These are phyloP conservation scores for Phacellophora camtschatica DNA, from an alignment of 30 jellyfish, hydroid and myxozoan genomes.

Conservation along the genomic window DNA sequence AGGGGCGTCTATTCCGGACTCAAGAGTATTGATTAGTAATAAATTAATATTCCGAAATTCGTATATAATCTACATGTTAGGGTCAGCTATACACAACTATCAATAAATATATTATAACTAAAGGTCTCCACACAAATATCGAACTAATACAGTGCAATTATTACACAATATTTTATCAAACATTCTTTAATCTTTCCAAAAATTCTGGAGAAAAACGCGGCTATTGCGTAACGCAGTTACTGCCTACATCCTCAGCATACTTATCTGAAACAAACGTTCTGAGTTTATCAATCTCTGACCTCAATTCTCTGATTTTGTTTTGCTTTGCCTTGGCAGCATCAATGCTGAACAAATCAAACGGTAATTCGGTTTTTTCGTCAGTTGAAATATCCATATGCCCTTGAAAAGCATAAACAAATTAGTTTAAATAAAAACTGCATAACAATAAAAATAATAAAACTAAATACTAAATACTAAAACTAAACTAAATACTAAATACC, in stretches of 20 bases:
- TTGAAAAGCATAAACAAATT: too few species aligned
- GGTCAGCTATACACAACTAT: too few species aligned
- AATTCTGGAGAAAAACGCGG: not conserved
- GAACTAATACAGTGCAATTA: not conserved
- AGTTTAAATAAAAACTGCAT: too few species aligned
- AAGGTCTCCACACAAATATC: not conserved
- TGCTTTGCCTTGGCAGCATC: slow-evolving; percentile 50
- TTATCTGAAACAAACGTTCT: slow-evolving; percentile 82
- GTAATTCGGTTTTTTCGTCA: not conserved
- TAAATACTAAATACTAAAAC: too few species aligned
- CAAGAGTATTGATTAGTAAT: too few species aligned
- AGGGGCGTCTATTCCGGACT: too few species aligned
- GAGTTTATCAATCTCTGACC: slow-evolving; percentile 65
- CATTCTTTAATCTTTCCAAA: not conserved
- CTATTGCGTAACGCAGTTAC: slow-evolving; percentile 84
- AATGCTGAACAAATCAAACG: slow-evolving; percentile 28
- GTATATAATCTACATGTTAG: too few species aligned
- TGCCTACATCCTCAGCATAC: slow-evolving; percentile 96
- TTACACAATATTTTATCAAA: not conserved
- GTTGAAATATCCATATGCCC: slow-evolving; percentile 7
- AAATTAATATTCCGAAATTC: too few species aligned
- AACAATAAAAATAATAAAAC: too few species aligned
- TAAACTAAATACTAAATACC: too few species aligned
- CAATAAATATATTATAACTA: too few species aligned
- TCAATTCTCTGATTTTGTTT: slow-evolving; percentile 37